Evolutionary conservation across 2,888 invertebrate species (phyloP), one percentile per base, ranked within the genome.

Genomic region (Phoenoteleia sp.): DNA sequence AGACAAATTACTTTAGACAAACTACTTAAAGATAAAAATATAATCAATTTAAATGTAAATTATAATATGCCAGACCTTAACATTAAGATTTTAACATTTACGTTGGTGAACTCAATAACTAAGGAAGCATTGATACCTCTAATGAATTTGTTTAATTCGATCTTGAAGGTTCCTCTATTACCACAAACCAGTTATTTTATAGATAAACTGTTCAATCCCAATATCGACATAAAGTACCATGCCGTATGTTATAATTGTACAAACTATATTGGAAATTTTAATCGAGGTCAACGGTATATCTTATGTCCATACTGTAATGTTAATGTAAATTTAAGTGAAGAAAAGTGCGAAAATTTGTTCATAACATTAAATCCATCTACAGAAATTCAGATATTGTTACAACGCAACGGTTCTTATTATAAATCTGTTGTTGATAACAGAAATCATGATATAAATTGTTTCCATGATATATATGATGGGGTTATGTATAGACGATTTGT

Each of bases 341-440:
- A 39, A 39, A n/a, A 39, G 0, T 67, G 27, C 29, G n/a, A 21
- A 3, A 45, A 52, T 67, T 49, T 67, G 19, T 67, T 49, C 21
- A 29, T 67, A 6, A 67, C 67, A 17, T 67, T 49, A 7, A 13
- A 29, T 19, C 21, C 23, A n/a, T n/a, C n/a, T n/a, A n/a, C n/a
- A n/a, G n/a, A n/a, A n/a, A n/a, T n/a, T n/a, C n/a, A n/a, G n/a
- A n/a, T n/a, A n/a, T 11, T 52, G n/a, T 7, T 52, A 1, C 29
- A 67, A 67, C 29, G 7, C 0, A n/a, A 67, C n/a, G 7, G 19
- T 4, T 6, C 45, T 1, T 25, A 67, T 17, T 67, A 67, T 6
- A 49, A 52, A 42, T 9, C 25, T 4, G 33, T 67, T 17, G 11
- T 52, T 7, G 17, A 33, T 13, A 9, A 47, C 2, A 67, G 67